Evolutionary conservation across 2,888 invertebrate species (phyloP).

Genomic region (Parnassius smintheus): DNA sequence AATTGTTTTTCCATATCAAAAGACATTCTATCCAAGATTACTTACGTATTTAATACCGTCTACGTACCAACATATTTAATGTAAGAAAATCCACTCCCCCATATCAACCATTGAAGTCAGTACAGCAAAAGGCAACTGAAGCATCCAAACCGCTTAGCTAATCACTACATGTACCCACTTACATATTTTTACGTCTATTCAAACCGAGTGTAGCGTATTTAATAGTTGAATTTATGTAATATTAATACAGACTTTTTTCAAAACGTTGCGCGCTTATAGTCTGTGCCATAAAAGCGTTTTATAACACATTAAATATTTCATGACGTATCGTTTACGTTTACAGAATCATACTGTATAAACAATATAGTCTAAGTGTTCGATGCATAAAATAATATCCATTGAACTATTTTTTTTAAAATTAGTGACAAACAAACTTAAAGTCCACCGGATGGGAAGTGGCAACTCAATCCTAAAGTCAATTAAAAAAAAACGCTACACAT

Average conservation of each 20-base stretch:
- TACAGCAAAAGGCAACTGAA: not conserved
- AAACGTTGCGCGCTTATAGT: constrained; percentile 10
- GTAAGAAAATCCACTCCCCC: not conserved
- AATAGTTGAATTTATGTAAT: constrained; percentile 13
- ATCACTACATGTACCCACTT: constrained; percentile 4
- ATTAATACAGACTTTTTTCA: constrained; percentile 6
- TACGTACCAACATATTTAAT: not conserved
- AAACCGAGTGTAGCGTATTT: constrained; percentile 10
- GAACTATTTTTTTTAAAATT: no score
- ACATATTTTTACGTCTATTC: not conserved
- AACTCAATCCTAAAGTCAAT: no score
- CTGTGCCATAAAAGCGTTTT: constrained; percentile 11
- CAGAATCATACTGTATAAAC: constrained; percentile 2
- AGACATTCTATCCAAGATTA: no score
- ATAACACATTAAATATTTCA: constrained; percentile 19
- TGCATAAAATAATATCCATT: no score
- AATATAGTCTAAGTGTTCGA: constrained; percentile 3
- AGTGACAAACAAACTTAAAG: no score
- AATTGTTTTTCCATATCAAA: no score
- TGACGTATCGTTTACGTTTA: constrained; percentile 12
- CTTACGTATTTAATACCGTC: no score
- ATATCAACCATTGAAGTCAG: not conserved
- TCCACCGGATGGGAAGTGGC: no score
- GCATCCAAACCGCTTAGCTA: not conserved
- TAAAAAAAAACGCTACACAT: no score